These are phyloP conservation scores for Bilobella aurantiaca DNA, from an alignment of 1,140 invertebrate genomes.

Conservation along the genomic window DNA sequence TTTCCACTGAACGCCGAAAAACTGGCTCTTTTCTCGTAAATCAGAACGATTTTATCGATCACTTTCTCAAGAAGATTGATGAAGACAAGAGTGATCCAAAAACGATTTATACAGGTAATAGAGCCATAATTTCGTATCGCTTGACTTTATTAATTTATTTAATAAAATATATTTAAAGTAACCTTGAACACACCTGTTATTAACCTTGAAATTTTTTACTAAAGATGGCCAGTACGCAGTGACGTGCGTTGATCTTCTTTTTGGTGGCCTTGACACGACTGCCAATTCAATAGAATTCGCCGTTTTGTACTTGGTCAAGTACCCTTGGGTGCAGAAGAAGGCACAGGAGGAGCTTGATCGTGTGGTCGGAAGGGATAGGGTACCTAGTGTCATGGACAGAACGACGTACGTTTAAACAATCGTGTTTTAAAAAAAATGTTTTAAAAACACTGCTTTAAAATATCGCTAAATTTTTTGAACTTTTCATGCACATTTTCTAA, in stretches of 20 bases:
- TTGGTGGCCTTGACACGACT: constrained; percentile 5
- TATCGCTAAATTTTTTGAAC: too few species aligned
- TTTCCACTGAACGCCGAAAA: neutral
- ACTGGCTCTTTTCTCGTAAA: neutral
- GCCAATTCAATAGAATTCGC: constrained; percentile 4
- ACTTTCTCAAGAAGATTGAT: constrained; percentile 10
- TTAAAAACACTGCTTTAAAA: too few species aligned
- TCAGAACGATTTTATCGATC: constrained; percentile 7
- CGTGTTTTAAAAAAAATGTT: too few species aligned
- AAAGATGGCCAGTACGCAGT: neutral
- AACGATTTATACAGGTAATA: neutral
- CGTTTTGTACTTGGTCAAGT: constrained; percentile 33
- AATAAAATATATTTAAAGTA: too few species aligned
- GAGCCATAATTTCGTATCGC: too few species aligned
- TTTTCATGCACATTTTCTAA: too few species aligned
- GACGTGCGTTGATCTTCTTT: neutral
- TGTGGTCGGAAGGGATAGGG: constrained; percentile 35
- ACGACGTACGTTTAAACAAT: constrained; percentile 40
- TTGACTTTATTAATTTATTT: too few species aligned
- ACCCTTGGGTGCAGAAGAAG: constrained; percentile 39
- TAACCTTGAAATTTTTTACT: too few species aligned
- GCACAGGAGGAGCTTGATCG: constrained; percentile 39
- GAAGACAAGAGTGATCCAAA: neutral
- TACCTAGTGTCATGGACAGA: constrained; percentile 3
- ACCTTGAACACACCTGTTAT: too few species aligned